Conservation (phyloP, 2,113 vertebrate genomes). For the Sisor rabdophorus region DNA sequence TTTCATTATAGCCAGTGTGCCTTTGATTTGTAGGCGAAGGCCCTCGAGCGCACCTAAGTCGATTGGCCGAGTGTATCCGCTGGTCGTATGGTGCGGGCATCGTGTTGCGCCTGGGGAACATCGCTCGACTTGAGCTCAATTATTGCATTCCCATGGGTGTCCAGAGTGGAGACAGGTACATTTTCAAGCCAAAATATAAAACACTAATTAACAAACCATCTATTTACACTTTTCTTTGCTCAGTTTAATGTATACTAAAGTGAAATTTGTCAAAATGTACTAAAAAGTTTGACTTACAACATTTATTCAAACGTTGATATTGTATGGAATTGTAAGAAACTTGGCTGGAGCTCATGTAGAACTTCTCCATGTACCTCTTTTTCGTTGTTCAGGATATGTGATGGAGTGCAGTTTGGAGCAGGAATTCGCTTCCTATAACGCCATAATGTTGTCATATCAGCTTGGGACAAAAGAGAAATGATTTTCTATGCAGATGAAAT, state of each 20-base stretch:
- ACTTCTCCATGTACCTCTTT: constrained; percentile 5
- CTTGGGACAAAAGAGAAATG: not conserved
- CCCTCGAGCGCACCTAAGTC: constrained; percentile 82
- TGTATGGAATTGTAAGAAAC: not conserved
- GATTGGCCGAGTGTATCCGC: constrained; percentile 85
- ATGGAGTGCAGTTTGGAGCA: constrained; percentile 94
- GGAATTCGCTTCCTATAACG: constrained; percentile 90
- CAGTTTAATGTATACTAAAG: not conserved
- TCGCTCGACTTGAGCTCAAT: constrained; percentile 91
- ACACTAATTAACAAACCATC: not conserved
- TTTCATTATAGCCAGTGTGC: not conserved
- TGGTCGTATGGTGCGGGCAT: constrained; percentile 93
- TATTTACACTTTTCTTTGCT: not conserved
- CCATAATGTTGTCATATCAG: not conserved
- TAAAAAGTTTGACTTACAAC: not conserved
- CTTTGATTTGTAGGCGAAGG: constrained; percentile 77
- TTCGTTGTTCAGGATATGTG: constrained; percentile 78
- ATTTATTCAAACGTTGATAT: not conserved
- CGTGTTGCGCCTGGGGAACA: constrained; percentile 90
- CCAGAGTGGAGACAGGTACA: constrained; percentile 88
- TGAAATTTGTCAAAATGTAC: not conserved
- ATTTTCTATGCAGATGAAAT: constrained; percentile 27
- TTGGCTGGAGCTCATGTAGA: not conserved
- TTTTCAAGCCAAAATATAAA: not conserved
- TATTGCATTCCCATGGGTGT: constrained; percentile 98